Percentiles rank a stretch among this genome's conserved stretches.
Conservation (phyloP, 2,797 vertebrate genomes). For the Rhabdophis nuchalis region DNA sequence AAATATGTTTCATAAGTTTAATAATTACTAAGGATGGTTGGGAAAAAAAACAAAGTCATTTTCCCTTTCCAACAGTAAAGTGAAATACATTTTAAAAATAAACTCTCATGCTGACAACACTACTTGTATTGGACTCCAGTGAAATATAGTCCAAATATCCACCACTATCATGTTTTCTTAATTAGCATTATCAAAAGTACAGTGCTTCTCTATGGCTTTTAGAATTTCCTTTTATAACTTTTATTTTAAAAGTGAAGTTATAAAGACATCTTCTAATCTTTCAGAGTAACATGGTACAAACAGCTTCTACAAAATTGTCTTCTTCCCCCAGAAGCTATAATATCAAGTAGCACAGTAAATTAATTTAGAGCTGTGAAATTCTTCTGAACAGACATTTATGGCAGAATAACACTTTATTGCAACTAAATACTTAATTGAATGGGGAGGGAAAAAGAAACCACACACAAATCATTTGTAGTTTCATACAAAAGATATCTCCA, state of each 20-base stretch:
- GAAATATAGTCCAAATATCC: slow-evolving; percentile 45
- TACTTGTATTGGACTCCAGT: slow-evolving; percentile 45
- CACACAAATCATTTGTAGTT: slow-evolving; percentile 10
- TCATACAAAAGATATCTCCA: neutral
- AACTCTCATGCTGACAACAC: slow-evolving; percentile 52
- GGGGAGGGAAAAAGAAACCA: neutral
- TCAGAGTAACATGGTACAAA: slow-evolving; percentile 31
- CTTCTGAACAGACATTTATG: slow-evolving; percentile 30
- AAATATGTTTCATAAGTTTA: slow-evolving; percentile 24
- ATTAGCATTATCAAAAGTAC: slow-evolving; percentile 52
- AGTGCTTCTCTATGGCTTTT: slow-evolving; percentile 53
- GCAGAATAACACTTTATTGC: neutral
- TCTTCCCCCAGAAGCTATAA: slow-evolving; percentile 18
- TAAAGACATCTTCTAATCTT: slow-evolving; percentile 40
- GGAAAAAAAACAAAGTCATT: slow-evolving; percentile 57
- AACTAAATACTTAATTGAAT: neutral
- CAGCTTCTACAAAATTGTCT: slow-evolving; percentile 14
- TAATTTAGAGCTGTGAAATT: slow-evolving; percentile 26
- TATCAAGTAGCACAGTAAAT: slow-evolving; percentile 25
- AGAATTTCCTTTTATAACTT: slow-evolving; percentile 49
- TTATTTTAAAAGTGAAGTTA: slow-evolving; percentile 45
- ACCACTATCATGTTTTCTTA: slow-evolving; percentile 51
- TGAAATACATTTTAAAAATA: slow-evolving; percentile 55
- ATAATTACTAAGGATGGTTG: slow-evolving; percentile 55
- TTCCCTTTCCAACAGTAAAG: slow-evolving; percentile 63